These are phyloP conservation scores for Mythimna impura DNA, from an alignment of 2,888 invertebrate genomes.

Conservation along the genomic window DNA sequence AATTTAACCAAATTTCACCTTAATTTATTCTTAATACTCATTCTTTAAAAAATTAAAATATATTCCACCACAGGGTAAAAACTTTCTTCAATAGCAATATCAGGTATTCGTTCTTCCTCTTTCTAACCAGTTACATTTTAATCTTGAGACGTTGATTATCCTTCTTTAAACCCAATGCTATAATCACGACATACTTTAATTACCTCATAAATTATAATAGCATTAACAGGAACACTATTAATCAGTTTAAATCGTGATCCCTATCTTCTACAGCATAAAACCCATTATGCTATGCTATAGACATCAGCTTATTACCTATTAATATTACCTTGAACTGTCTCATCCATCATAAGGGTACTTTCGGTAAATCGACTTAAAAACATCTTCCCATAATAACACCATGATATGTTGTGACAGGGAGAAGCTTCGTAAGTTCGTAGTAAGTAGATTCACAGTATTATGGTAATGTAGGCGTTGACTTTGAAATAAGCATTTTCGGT, in stretches of 20 bases:
- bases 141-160: background rate
- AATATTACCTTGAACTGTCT: background rate
- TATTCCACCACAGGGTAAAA: background rate
- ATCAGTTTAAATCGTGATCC: constrained; percentile 27
- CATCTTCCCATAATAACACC: background rate
- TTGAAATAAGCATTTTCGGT: background rate
- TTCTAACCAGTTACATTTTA: background rate
- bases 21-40: background rate
- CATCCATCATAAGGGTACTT: constrained; percentile 9
- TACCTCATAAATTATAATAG: constrained; percentile 23
- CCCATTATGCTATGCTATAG: background rate
- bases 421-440: constrained; percentile 1
- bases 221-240: constrained; percentile 28
- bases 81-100: background rate
- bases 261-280: background rate
- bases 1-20: too few species aligned
- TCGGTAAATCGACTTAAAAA: constrained; percentile 25
- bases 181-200: constrained; percentile 7
- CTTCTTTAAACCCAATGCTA: background rate
- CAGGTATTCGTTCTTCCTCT: background rate
- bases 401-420: constrained; percentile 13
- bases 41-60: background rate
- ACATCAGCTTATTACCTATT: background rate
- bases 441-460: constrained; percentile 39
- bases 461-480: constrained; percentile 30